These are phyloP conservation scores for Drosophila mulleri DNA, from an alignment of 2,888 invertebrate genomes.

Conservation along the genomic window DNA sequence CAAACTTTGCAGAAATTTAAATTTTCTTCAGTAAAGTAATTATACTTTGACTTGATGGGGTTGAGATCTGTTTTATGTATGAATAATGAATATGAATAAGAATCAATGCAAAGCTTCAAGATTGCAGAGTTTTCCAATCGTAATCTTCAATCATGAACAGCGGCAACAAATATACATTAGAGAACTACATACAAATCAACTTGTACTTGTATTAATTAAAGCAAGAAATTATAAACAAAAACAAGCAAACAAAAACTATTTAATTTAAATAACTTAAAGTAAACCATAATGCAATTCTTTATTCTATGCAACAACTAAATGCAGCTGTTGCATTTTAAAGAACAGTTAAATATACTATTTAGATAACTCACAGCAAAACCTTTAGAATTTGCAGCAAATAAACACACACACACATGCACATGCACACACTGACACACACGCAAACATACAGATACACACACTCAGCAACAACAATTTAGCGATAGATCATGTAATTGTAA, in stretches of 20 bases:
- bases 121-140: slow-evolving; percentile 18
- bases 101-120: slow-evolving; percentile 15
- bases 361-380: slow-evolving; percentile 34
- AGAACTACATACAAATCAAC: slow-evolving; percentile 41
- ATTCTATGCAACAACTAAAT: slow-evolving; percentile 47
- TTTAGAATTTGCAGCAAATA: slow-evolving; percentile 17
- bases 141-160: slow-evolving; percentile 16
- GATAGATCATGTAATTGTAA: slow-evolving; percentile 42
- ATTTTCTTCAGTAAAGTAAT: slow-evolving; percentile 26
- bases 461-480: slow-evolving; percentile 25
- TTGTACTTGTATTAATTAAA: slow-evolving; percentile 44
- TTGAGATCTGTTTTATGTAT: slow-evolving; percentile 27
- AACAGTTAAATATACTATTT: slow-evolving; percentile 30
- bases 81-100: slow-evolving; percentile 4
- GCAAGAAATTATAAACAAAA: slow-evolving; percentile 14
- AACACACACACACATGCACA: slow-evolving; percentile 16
- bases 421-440: slow-evolving; percentile 13
- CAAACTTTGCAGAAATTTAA: slow-evolving; percentile 26
- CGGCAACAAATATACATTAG: slow-evolving; percentile 38
- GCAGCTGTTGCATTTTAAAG: slow-evolving; percentile 55
- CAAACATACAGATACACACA: slow-evolving; percentile 15
- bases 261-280: slow-evolving; percentile 40
- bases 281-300: slow-evolving; percentile 46
- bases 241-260: slow-evolving; percentile 26
- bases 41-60: slow-evolving; percentile 22